Conservation (phyloP, 2,113 vertebrate species). For the Gambusia holbrooki region DNA sequence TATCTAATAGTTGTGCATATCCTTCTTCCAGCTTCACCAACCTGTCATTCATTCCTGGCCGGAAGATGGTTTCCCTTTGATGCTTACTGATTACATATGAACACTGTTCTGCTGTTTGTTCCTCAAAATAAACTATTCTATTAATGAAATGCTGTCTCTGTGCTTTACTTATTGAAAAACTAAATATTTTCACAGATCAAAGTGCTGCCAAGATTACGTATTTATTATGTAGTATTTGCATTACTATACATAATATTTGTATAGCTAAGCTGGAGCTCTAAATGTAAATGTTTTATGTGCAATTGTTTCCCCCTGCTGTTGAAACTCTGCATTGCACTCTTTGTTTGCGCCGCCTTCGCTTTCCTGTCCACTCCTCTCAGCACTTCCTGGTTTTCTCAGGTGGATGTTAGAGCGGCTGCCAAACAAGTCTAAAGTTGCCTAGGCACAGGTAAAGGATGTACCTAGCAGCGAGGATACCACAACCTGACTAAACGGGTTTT, state of each 20-base stretch:
- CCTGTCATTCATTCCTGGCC: constrained; percentile 52
- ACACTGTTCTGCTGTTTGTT: constrained; percentile 64
- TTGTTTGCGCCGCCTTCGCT: constrained; percentile 60
- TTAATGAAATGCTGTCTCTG: constrained; percentile 28
- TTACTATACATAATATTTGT: not conserved
- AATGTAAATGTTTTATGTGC: not conserved
- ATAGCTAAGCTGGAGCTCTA: not conserved
- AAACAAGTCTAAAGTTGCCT: constrained; percentile 50
- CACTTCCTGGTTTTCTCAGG: constrained; percentile 58
- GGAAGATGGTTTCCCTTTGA: constrained; percentile 43
- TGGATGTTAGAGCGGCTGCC: constrained; percentile 29
- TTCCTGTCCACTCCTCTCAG: constrained; percentile 13
- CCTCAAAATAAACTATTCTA: constrained; percentile 73
- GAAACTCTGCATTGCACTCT: not conserved
- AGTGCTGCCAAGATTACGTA: not conserved
- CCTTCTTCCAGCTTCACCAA: constrained; percentile 39
- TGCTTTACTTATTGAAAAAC: not conserved
- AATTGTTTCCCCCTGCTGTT: constrained; percentile 18
- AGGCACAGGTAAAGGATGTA: constrained; percentile 39
- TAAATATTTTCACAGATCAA: not conserved
- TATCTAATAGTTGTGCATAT: constrained; percentile 10
- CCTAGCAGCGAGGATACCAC: constrained; percentile 1
- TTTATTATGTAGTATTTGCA: not conserved
- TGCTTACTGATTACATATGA: constrained; percentile 61
- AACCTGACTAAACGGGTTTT: not conserved